These are phyloP conservation scores for Melanargia galathea DNA, from an alignment of 2,888 invertebrate species.

Conservation along the genomic window DNA sequence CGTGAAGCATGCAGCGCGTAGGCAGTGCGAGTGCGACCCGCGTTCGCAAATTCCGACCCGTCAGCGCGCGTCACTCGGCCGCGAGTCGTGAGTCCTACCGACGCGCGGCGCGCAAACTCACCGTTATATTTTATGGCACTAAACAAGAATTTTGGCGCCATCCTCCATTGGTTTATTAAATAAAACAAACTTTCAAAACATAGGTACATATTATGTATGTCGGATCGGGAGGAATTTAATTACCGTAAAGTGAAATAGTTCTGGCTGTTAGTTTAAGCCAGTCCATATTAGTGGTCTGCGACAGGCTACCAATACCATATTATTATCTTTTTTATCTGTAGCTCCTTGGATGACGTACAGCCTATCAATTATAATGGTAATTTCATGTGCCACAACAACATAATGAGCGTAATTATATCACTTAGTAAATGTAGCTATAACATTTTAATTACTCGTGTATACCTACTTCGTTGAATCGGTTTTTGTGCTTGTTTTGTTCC, in stretches of 20 bases:
- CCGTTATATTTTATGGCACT: constrained; percentile 44
- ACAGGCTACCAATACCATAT: neutral
- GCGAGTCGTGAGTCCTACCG: neutral
- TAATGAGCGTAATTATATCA: neutral
- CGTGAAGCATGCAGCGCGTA: too few relatives aligned
- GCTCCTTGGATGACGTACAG: too few relatives aligned
- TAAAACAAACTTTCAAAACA: too few relatives aligned
- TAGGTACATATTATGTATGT: too few relatives aligned
- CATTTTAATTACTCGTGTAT: neutral
- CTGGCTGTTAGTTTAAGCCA: neutral
- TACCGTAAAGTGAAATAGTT: neutral
- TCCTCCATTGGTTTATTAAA: constrained; percentile 16
- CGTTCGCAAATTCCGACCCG: constrained; percentile 5
- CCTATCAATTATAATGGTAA: neutral
- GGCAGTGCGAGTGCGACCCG: neutral
- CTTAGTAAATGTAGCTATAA: neutral
- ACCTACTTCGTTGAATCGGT: neutral
- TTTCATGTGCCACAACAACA: neutral
- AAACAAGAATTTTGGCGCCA: constrained; percentile 55
- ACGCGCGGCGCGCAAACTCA: neutral
- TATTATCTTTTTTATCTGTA: too few relatives aligned
- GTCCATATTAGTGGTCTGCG: neutral
- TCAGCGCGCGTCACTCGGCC: neutral
- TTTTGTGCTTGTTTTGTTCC: neutral
- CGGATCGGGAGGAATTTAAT: too few relatives aligned